These are phyloP conservation scores for Monochamus saltuarius DNA, from an alignment of 1,140 invertebrate species.

Conservation along the genomic window DNA sequence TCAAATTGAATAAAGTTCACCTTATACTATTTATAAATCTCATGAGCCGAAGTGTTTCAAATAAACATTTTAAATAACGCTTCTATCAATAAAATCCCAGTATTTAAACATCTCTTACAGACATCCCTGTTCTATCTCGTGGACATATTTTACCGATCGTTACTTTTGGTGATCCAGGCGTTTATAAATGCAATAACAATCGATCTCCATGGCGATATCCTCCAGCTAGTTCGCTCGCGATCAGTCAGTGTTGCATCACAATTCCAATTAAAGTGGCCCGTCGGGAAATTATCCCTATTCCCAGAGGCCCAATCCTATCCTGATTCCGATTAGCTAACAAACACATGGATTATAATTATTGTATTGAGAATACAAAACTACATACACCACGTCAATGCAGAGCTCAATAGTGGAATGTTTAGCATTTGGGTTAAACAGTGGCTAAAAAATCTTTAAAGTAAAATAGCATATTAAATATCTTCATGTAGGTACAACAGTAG, in stretches of 20 bases:
- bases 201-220: too few species aligned
- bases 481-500: not conserved
- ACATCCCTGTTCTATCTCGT: too few species aligned
- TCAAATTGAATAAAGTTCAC: too few species aligned
- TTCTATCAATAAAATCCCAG: too few species aligned
- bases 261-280: constrained; percentile 35
- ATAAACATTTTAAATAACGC: too few species aligned
- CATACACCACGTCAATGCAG: constrained; percentile 5
- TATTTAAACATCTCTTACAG: too few species aligned
- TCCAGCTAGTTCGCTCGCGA: not conserved
- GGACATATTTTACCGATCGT: too few species aligned
- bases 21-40: too few species aligned
- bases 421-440: not conserved
- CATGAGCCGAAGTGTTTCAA: too few species aligned
- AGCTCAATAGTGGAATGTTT: not conserved
- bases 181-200: too few species aligned
- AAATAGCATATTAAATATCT: not conserved
- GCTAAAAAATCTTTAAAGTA: not conserved
- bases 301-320: constrained; percentile 27
- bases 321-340: constrained; percentile 32
- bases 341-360: constrained; percentile 35
- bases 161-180: too few species aligned
- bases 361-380: constrained; percentile 14
- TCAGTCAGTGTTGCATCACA: constrained; percentile 21
- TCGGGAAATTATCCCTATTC: constrained; percentile 31